Conservation (phyloP, 2,113 vertebrate species). For the Carlito syrichta region DNA sequence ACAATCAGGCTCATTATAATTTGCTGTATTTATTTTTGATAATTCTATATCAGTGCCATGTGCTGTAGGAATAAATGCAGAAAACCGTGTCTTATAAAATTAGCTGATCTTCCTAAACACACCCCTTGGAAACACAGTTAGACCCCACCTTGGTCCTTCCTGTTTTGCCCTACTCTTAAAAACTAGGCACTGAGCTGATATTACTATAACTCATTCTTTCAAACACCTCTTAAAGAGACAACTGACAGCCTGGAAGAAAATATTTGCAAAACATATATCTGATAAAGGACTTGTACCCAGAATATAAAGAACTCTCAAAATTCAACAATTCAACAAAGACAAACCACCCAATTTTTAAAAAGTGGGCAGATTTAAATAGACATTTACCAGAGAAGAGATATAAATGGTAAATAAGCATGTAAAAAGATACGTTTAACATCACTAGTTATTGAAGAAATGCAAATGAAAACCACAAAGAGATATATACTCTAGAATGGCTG, state of each 20-base stretch:
- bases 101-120: not conserved
- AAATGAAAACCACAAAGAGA: conserved; percentile 17
- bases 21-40: conserved; percentile 29
- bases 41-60: conserved; percentile 21
- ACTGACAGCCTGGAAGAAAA: not conserved
- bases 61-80: not conserved
- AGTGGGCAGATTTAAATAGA: not conserved
- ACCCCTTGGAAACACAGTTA: not conserved
- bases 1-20: conserved; percentile 22
- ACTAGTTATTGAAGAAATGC: not conserved
- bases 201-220: not conserved
- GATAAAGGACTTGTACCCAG: not conserved
- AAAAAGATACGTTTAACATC: not conserved
- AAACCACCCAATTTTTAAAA: not conserved
- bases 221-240: not conserved
- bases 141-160: not conserved
- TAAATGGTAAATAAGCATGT: not conserved
- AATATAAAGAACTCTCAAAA: not conserved
- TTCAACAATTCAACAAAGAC: conserved; percentile 28
- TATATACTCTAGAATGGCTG: not conserved
- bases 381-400: not conserved
- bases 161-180: not conserved
- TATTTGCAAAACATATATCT: not conserved
- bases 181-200: not conserved
- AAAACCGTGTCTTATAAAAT: not conserved